Conservation (phyloP, 2,888 invertebrate genomes). For the Synergus laeviventris region DNA sequence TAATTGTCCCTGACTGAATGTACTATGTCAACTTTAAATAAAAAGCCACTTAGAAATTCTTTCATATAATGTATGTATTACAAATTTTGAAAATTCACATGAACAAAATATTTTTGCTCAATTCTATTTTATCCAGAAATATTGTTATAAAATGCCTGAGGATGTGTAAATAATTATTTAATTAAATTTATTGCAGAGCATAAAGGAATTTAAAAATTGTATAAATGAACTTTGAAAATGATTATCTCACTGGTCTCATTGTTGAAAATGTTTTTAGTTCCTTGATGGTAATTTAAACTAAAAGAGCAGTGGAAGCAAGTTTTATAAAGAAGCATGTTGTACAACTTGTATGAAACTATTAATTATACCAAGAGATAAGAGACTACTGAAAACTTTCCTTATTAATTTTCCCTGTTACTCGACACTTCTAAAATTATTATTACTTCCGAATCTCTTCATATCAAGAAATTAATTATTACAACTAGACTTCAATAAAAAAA, state of each 20-base stretch:
- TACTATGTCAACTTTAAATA: too few relatives aligned
- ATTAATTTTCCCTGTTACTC: constrained; percentile 33
- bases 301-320: neutral
- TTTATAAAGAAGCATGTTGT: neutral
- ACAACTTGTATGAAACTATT: neutral
- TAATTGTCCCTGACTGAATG: neutral
- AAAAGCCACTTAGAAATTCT: too few relatives aligned
- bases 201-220: too few relatives aligned
- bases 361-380: constrained; percentile 21
- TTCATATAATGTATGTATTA: too few relatives aligned
- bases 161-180: too few relatives aligned
- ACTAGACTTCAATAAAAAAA: neutral
- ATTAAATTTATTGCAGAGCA: too few relatives aligned
- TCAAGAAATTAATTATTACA: neutral
- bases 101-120: too few relatives aligned
- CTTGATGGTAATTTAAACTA: constrained; percentile 7
- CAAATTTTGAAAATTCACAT: too few relatives aligned
- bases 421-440: constrained; percentile 25
- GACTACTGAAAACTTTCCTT: constrained; percentile 30
- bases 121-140: too few relatives aligned
- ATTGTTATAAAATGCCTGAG: too few relatives aligned
- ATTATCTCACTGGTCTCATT: neutral
- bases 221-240: neutral
- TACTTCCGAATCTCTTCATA: neutral
- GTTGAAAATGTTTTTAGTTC: neutral